Base-by-base conservation (phyloP, 2,797 vertebrate genomes). In the Galago senegalensis region DNA sequence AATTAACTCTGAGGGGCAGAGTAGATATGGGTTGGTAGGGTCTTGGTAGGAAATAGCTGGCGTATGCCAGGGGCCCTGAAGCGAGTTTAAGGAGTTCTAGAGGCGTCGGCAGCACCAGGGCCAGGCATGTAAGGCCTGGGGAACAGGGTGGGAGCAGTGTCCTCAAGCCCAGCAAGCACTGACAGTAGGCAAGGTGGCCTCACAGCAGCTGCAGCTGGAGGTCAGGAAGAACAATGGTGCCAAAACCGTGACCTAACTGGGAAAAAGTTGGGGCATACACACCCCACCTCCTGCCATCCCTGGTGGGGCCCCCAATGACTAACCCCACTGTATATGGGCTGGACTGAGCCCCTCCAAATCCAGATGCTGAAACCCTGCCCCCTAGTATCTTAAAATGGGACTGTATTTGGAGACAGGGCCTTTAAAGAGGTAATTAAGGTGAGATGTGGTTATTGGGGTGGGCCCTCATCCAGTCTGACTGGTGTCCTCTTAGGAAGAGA, bases 241-340 rank as follows among this genome's bases (percentile, higher is more conserved):
- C 21, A 17, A 49, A 76, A 14, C 21, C 5, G 21, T 14, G 49
- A 58, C 18, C 76, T 20, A 5, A 37, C 34, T 7, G 5, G 49
- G 76, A 49, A 34, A 12, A 0, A 21, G 20, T 12, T 17, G 34
- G 2, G 18, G 49, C 37, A 8, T 14, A 16, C 20, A 13, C 16
- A 79, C 49, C 29, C 27, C 0, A 1, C 12, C 13, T 58, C 63
- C 76, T 2, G 2, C 9, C 76, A 0, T 37, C 49, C n/a, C 34
- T 40, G 18, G 17, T 31, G 27, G 34, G 3, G 3, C 46, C 12
- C 3, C n/a, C 63, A n/a, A 17, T 8, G 61, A 40, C 72, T 40
- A 20, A 85, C 5, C 14, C 31, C 7, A 12, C 1, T 21, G 34
- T 65, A 14, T 61, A 31, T 8, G 13, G 43, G 69, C 67, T 46